These are phyloP conservation scores for Lasioglossum lativentre DNA, from an alignment of 2,888 invertebrate species.

Conservation along the genomic window DNA sequence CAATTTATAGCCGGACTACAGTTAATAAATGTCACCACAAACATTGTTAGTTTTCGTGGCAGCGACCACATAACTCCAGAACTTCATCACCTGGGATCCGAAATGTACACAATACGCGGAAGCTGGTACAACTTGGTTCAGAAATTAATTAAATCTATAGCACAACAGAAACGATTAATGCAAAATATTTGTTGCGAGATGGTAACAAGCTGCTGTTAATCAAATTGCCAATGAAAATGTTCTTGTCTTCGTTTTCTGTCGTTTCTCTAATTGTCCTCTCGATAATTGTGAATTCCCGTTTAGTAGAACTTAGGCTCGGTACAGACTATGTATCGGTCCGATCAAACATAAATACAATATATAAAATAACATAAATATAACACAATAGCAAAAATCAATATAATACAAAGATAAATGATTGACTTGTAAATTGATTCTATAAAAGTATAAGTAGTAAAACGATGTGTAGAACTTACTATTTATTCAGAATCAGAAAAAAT, in stretches of 20 bases:
- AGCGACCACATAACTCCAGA: constrained; percentile 8
- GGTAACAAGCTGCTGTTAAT: not conserved
- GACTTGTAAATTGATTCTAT: too few species aligned
- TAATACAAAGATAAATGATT: too few species aligned
- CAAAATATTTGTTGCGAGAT: not conserved
- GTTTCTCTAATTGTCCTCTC: not conserved
- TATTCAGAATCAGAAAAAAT: not conserved
- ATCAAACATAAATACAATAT: too few species aligned
- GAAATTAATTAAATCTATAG: not conserved
- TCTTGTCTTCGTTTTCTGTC: not conserved
- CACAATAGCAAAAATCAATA: too few species aligned
- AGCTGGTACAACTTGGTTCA: not conserved
- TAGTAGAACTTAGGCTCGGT: not conserved
- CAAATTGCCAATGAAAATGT: not conserved
- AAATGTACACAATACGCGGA: not conserved
- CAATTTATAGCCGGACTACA: not conserved
- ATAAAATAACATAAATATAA: too few species aligned
- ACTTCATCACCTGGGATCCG: constrained; percentile 10
- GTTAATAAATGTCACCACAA: constrained; percentile 28
- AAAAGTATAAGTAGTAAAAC: too few species aligned
- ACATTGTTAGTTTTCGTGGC: not conserved
- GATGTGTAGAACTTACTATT: too few species aligned
- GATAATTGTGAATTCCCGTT: not conserved
- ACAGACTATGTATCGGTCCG: too few species aligned
- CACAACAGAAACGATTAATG: not conserved